Evolutionary conservation across 2,113 vertebrate species (phyloP), one percentile per base, ranked within the genome.

Genomic region (Sapajus apella): DNA sequence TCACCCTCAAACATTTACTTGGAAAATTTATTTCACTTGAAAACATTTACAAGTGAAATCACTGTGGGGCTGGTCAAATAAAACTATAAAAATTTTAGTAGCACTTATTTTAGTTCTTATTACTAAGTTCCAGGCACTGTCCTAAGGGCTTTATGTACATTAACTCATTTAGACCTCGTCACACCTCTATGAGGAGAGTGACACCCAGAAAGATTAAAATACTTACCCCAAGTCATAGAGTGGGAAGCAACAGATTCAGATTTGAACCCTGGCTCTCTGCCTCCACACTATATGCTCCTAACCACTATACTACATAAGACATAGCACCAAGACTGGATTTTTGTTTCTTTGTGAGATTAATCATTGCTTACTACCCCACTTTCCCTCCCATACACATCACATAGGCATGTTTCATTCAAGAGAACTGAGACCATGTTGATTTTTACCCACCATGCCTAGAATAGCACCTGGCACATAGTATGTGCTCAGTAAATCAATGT

Each of bases 21-120:
- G 12, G 2, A 82, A 32, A 87, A 73, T 83, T 43, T 43, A 43
- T 43, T 43, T 43, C 43, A 43, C 43, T 43, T 43, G 43, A 43
- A 43, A 43, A 43, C 43, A 43, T 43, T 43, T 81, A 30, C 11
- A 21, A 50, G 5, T 73, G 52, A 66, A 88, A 56, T 95, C 64
- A 80, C 37, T 86, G 47, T 82, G 30, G 32, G 35, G 11, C 25
- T 79, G 40, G 88, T 75, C 73, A 91, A 61, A 81, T 61, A 27
- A 20, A 93, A 84, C 47, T 93, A 45, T 45, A 76, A 47, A 79
- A 90, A 56, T 70, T 13, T 27, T 91, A 68, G 32, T 52, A 88
- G 40, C 43, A 52, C 50, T 90, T 66, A 9, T 27, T 43, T 89
- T 90, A 27, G 0, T 92, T 89, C 9, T 64, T 80, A 32, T 0